Percentiles rank a stretch among this genome's conserved stretches.
Conservation (phyloP, 37 sponge, comb jelly and placozoan genomes). For the Petrosia ficiformis region DNA sequence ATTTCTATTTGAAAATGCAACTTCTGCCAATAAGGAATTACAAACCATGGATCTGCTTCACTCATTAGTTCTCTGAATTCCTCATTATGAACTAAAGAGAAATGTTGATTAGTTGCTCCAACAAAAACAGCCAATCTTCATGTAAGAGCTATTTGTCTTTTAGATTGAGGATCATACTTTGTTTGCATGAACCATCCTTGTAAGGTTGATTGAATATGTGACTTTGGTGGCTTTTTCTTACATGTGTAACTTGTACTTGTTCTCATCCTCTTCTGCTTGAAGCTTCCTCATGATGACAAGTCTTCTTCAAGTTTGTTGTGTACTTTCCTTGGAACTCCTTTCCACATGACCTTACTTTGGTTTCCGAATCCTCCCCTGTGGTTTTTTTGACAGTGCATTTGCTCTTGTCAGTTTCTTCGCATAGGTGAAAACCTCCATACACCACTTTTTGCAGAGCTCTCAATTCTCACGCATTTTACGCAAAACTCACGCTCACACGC, state of each 20-base stretch:
- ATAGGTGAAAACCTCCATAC: not conserved
- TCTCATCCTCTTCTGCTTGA: no score
- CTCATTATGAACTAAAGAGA: not conserved
- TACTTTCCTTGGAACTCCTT: not conserved
- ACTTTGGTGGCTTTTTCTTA: not conserved
- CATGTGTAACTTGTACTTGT: not conserved
- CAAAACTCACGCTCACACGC: no score
- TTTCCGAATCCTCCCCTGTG: not conserved
- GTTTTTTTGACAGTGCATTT: not conserved
- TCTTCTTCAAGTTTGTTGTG: not conserved
- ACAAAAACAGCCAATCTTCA: slow-evolving; percentile 1
- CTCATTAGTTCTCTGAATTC: not conserved
- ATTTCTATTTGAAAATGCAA: not conserved
- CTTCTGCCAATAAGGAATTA: not conserved
- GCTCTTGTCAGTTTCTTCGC: not conserved
- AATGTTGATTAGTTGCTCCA: not conserved
- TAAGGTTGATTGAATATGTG: not conserved
- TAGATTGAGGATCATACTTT: not conserved
- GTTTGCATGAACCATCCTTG: not conserved
- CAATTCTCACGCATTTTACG: no score
- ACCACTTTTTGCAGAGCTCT: slow-evolving; percentile 4
- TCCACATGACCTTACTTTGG: not conserved
- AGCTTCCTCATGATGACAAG: not conserved
- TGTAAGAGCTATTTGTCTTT: not conserved
- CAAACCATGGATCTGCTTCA: not conserved